phyloP scores from a whole-genome alignment of 23 tunicate species.

The Trididemnum nubilum region DNA sequence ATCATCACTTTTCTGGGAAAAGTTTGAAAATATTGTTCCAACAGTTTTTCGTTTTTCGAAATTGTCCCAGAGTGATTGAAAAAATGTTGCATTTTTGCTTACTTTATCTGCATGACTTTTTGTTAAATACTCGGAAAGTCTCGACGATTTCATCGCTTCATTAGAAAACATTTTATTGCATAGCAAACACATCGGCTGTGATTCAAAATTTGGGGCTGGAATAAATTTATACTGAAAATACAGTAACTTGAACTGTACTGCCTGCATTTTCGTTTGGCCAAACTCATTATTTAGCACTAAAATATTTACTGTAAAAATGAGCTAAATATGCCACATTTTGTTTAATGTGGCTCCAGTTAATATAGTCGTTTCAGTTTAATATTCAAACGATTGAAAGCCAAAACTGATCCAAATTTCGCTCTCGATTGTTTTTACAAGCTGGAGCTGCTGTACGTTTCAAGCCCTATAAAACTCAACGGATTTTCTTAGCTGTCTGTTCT shows the following conservation, averaged over 20 bases:
- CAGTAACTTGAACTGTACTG: too few species aligned
- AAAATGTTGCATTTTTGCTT: too few species aligned
- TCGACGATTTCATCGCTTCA: too few species aligned
- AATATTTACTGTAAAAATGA: neutral
- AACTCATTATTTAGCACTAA: too few species aligned
- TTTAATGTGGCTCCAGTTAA: neutral
- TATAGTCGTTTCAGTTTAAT: neutral
- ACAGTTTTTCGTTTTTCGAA: conserved; percentile 50
- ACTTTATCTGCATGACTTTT: conserved; percentile 47
- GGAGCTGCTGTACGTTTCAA: too few species aligned
- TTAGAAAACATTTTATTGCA: too few species aligned
- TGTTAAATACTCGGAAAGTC: conserved; percentile 49
- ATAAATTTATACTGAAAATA: conserved; percentile 11
- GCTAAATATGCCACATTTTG: neutral
- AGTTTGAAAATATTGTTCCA: conserved; percentile 41
- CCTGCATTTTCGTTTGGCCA: too few species aligned
- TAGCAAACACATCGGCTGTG: too few species aligned
- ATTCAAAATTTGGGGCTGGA: conserved; percentile 36
- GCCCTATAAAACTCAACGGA: neutral
- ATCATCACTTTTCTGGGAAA: conserved; percentile 45
- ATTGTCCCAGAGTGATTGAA: too few species aligned
- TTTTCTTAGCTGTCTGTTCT: neutral
- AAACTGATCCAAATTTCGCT: neutral
- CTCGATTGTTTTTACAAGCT: neutral
- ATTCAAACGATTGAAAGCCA: neutral